Evolutionary conservation across 2,113 vertebrate species (phyloP).

Genomic region (Labeo rohita): DNA sequence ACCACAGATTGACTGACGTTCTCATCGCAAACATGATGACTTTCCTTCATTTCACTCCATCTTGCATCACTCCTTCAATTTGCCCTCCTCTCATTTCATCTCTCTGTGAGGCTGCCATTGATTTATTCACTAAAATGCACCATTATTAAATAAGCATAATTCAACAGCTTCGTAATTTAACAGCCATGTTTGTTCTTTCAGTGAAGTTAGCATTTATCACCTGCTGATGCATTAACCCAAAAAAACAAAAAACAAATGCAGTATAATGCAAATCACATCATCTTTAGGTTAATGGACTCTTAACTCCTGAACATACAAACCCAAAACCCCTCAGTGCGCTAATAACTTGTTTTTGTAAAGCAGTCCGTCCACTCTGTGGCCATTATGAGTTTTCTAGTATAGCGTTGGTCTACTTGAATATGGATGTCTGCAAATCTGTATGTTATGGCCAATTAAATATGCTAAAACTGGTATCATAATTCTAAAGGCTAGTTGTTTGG

Average conservation of each 20-base stretch:
- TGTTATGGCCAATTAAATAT: not conserved
- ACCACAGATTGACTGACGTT: not conserved
- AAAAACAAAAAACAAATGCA: conserved; percentile 18
- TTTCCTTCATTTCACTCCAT: conserved; percentile 22
- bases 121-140: conserved; percentile 26
- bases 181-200: conserved; percentile 24
- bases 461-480: not conserved
- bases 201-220: conserved; percentile 20
- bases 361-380: not conserved
- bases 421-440: not conserved
- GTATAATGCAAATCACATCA: conserved; percentile 30
- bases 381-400: not conserved
- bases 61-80: conserved; percentile 33
- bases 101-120: conserved; percentile 8
- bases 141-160: conserved; percentile 28
- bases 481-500: not conserved
- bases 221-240: conserved; percentile 25
- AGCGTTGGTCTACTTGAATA: not conserved
- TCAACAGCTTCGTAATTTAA: conserved; percentile 11
- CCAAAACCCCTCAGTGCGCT: not conserved
- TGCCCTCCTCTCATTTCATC: conserved; percentile 2
- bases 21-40: not conserved
- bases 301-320: conserved; percentile 29
- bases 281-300: conserved; percentile 35
- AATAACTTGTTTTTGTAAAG: conserved; percentile 29